These are phyloP conservation scores for Siniperca obscura DNA, from an alignment of 2,797 vertebrate species.

Conservation along the genomic window DNA sequence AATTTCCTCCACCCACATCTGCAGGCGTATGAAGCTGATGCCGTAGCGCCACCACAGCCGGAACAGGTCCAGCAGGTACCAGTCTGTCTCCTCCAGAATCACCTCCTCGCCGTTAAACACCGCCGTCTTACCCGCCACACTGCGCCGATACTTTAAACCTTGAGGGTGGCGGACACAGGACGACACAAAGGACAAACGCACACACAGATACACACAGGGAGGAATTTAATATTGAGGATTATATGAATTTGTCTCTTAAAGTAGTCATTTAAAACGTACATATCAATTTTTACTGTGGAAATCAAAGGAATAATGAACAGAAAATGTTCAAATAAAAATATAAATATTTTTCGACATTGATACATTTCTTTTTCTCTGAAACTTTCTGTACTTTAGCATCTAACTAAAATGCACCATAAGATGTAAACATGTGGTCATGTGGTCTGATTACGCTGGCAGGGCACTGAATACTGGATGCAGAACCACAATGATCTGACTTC, in stretches of 20 bases:
- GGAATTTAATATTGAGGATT: not conserved
- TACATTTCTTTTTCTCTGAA: not conserved
- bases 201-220: not conserved
- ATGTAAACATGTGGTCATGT: not conserved
- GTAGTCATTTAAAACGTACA: not conserved
- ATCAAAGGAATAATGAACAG: not conserved
- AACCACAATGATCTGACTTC: not conserved
- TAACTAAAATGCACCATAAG: not conserved
- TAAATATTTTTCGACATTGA: not conserved
- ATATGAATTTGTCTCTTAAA: not conserved
- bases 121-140: constrained; percentile 92
- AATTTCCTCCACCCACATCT: constrained; percentile 99
- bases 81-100: constrained; percentile 96
- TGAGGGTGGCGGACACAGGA: not conserved
- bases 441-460: not conserved
- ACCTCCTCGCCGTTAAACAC: constrained; percentile 94
- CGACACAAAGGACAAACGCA: not conserved
- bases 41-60: constrained; percentile 99
- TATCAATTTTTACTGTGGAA: not conserved
- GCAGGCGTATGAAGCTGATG: constrained; percentile 97
- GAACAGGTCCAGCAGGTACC: constrained; percentile 97
- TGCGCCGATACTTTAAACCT: constrained; percentile 95
- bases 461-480: not conserved
- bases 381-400: not conserved
- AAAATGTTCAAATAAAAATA: not conserved